Conservation (phyloP, 2,888 invertebrate species). For the Carterocephalus palaemon region DNA sequence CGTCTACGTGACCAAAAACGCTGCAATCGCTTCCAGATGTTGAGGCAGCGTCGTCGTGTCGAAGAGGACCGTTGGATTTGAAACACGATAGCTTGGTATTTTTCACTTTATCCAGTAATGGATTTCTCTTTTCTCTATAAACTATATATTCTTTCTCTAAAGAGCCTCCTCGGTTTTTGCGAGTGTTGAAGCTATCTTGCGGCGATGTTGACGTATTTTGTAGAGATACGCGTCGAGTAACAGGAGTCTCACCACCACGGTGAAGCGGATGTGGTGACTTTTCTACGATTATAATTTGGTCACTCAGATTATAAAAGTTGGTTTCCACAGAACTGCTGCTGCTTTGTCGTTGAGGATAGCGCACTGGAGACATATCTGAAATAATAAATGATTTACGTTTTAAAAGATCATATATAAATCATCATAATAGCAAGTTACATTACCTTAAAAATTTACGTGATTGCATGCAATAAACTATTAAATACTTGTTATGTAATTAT, state of each 20-base stretch:
- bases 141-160: slow-evolving; percentile 80
- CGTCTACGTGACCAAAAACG: slow-evolving; percentile 71
- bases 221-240: slow-evolving; percentile 65
- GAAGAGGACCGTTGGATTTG: slow-evolving; percentile 75
- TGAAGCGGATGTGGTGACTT: slow-evolving; percentile 74
- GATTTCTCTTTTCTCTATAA: slow-evolving; percentile 82
- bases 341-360: slow-evolving; percentile 81
- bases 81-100: slow-evolving; percentile 85
- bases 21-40: slow-evolving; percentile 77
- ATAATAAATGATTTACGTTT: slow-evolving; percentile 38
- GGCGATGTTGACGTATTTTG: slow-evolving; percentile 65
- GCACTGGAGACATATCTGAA: slow-evolving; percentile 82
- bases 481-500: no score
- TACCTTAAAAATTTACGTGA: no score
- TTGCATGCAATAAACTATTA: no score
- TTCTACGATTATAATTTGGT: slow-evolving; percentile 79
- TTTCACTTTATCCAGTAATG: slow-evolving; percentile 84
- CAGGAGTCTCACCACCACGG: slow-evolving; percentile 58
- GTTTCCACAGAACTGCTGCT: slow-evolving; percentile 82
- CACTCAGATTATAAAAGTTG: slow-evolving; percentile 83
- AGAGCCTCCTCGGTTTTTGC: slow-evolving; percentile 70
- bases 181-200: slow-evolving; percentile 72
- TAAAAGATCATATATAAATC: no score
- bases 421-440: no score
- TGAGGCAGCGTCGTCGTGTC: slow-evolving; percentile 70